Evolutionary conservation across 1,140 invertebrate genomes (phyloP).

Genomic region (Apis florea): DNA sequence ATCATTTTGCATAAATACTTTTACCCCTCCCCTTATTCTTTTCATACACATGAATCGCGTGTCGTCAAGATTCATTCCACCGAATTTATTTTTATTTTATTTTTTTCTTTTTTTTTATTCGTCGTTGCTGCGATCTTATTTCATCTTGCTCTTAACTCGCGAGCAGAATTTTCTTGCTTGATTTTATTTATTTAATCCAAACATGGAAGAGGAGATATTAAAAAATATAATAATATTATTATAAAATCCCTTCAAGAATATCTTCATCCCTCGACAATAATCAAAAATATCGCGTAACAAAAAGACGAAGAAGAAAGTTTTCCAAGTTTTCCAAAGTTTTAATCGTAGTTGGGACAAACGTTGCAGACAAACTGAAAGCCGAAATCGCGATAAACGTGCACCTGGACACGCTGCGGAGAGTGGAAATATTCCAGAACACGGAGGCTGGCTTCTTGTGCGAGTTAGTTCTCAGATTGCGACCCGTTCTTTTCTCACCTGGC

Average conservation of each 20-base stretch:
- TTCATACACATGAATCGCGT: not conserved
- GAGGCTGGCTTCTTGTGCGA: constrained; percentile 99
- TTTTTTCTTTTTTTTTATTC: not conserved
- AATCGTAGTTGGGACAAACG: not conserved
- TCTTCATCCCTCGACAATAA: too few species aligned
- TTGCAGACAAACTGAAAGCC: constrained; percentile 96
- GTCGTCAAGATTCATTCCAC: constrained; percentile 15
- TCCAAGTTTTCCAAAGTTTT: not conserved
- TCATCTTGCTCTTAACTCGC: not conserved
- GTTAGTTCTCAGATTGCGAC: constrained; percentile 94
- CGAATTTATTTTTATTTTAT: not conserved
- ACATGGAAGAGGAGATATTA: too few species aligned
- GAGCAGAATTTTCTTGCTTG: not conserved
- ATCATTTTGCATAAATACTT: too few species aligned
- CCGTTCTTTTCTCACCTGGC: constrained; percentile 98
- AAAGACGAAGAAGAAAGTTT: not conserved
- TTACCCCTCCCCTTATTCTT: not conserved
- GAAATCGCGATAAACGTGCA: constrained; percentile 99
- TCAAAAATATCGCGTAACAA: too few species aligned
- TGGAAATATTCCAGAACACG: constrained; percentile 99
- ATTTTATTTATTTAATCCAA: not conserved
- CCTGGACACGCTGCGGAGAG: constrained; percentile 97
- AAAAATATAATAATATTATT: too few species aligned
- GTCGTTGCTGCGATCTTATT: not conserved
- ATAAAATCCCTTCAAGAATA: too few species aligned